Evolutionary conservation across 2,888 invertebrate genomes (phyloP), one percentile per base, ranked within the genome.

Genomic region (Mesoligia furuncula): DNA sequence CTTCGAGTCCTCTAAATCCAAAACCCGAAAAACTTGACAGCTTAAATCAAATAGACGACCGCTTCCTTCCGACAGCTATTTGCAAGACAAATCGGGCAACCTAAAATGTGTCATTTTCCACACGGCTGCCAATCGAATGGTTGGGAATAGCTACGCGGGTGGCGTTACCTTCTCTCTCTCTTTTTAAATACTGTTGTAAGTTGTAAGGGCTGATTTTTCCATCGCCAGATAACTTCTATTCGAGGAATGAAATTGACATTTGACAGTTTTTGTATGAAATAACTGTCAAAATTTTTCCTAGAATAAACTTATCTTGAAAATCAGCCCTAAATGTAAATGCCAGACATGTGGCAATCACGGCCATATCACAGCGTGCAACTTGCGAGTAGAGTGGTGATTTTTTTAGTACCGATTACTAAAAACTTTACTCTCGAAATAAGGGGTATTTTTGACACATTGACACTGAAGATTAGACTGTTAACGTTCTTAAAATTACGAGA

Each of bases 181-280:
- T 45, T 20, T 61, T 62, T 62, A 61, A 69, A 42, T 77, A 59
- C 39, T 64, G 13, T 75, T 64, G n/a, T n/a, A n/a, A n/a, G n/a
- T 59, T 39, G 9, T 45, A 45, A 45, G 45, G 45, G 13, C 45
- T 45, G 45, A 45, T 45, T 13, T 45, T 13, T 45, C 13, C 45
- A 45, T 45, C 45, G 13, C 4, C 45, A 45, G 45, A 45, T 45
- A 45, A 45, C 45, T 45, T 45, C 13, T 45, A 13, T 13, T 45
- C 13, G 45, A 45, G 45, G 13, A 45, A 45, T 42, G 13, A 42
- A 42, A 42, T 42, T 42, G 42, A 42, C 42, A 13, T 45, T 45
- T 45, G 45, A 45, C 45, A 45, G 45, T 45, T 45, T 45, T 45
- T 45, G 45, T 45, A 45, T 45, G 13, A 45, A 45, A 45, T 13